Conservation (phyloP, 2,888 invertebrate species). For the Cremastobaeus sp. region DNA sequence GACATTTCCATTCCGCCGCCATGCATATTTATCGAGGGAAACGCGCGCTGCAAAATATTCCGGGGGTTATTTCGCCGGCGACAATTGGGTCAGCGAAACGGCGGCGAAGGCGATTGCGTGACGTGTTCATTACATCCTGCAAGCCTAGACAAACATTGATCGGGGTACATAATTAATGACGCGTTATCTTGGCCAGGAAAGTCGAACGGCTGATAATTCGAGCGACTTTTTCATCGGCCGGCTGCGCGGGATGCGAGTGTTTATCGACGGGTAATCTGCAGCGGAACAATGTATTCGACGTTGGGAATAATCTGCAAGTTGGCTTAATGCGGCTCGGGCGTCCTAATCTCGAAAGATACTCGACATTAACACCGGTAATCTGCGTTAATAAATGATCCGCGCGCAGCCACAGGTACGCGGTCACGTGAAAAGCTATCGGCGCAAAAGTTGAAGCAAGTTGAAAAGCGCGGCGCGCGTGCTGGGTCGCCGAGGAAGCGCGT, state of each 20-base stretch:
- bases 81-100: too few relatives aligned
- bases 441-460: not conserved
- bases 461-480: not conserved
- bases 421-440: slow-evolving; percentile 30
- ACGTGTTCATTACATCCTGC: too few relatives aligned
- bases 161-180: slow-evolving; percentile 14
- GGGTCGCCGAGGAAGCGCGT: not conserved
- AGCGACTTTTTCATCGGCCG: slow-evolving; percentile 17
- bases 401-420: slow-evolving; percentile 33
- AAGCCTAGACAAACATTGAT: too few relatives aligned
- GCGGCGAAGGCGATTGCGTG: too few relatives aligned
- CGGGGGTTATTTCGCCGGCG: too few relatives aligned
- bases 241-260: slow-evolving; percentile 16
- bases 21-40: too few relatives aligned
- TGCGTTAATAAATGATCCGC: slow-evolving; percentile 52
- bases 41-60: too few relatives aligned
- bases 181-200: too few relatives aligned
- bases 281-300: slow-evolving; percentile 36
- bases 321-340: slow-evolving; percentile 45
- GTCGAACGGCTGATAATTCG: too few relatives aligned
- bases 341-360: slow-evolving; percentile 45
- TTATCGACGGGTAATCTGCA: slow-evolving; percentile 19
- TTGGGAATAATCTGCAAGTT: slow-evolving; percentile 42
- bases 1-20: not conserved
- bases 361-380: slow-evolving; percentile 54